phyloP scores from a whole-genome alignment of 2,888 invertebrate species.

The Linnaemya vulpina region DNA sequence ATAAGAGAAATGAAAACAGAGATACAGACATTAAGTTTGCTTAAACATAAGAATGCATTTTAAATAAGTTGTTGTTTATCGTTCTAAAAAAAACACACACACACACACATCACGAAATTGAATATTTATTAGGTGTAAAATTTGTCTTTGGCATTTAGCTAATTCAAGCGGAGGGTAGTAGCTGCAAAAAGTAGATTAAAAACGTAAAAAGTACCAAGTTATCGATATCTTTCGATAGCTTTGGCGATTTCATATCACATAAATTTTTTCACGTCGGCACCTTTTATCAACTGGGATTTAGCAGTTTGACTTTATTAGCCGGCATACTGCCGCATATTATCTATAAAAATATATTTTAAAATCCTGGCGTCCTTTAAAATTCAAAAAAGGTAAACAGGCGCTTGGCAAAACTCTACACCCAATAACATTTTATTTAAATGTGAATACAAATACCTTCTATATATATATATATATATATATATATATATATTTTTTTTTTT shows the following conservation, averaged over 20 bases:
- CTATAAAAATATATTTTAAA: no score
- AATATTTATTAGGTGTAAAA: constrained; percentile 16
- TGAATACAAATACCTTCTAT: neutral
- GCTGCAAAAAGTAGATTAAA: neutral
- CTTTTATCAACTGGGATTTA: no score
- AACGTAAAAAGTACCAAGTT: no score
- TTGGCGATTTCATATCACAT: no score
- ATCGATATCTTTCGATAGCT: no score
- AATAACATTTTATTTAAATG: constrained; percentile 22
- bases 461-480: no score
- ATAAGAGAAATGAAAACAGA: constrained; percentile 21
- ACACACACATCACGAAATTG: neutral
- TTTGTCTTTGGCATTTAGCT: neutral
- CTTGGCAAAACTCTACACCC: neutral
- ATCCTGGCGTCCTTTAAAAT: no score
- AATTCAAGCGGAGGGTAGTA: neutral
- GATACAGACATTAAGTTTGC: constrained; percentile 57
- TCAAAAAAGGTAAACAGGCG: neutral
- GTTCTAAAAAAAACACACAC: constrained; percentile 5
- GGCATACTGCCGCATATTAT: no score
- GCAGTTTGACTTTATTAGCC: no score
- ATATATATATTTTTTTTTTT: neutral
- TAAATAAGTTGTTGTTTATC: constrained; percentile 67
- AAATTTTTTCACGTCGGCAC: no score
- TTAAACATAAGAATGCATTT: constrained; percentile 61